Evolutionary conservation across 1,140 invertebrate species (phyloP), one percentile per base, ranked within the genome.

Genomic region (Leptinotarsa undecemlineata): DNA sequence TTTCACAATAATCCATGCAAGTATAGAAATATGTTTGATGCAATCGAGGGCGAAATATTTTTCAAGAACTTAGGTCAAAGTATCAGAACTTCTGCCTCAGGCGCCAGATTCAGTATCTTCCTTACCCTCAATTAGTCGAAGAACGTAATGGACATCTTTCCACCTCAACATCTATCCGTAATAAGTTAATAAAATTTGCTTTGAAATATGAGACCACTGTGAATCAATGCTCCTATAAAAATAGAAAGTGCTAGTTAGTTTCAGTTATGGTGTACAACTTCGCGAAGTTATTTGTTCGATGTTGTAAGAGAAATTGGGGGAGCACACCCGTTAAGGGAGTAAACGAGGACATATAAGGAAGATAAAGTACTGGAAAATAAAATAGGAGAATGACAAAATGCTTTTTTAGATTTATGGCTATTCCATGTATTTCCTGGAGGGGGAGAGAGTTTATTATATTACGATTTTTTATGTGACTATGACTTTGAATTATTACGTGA

Each of bases 291-390:
- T 77, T 77, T 77, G 76, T 77, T 74, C 68, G 60, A 60, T 71
- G 33, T 47, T 48, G 48, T 42, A 73, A 64, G 48, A 62, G 48
- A 73, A 66, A 80, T 77, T 78, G 78, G 73, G 76, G 80, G 77
- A 75, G 73, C 69, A 60, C 47, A 74, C 69, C 77, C 64, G 73
- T 76, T 76, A 77, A 77, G 74, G 75, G 68, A 71, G 71, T 74
- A 82, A 81, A 82, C 76, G 78, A 81, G 77, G 80, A 80, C 80
- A 81, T 81, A 77, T 80, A 81, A 81, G 80, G 74, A 83, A 80
- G 82, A 83, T 82, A 82, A 83, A 83, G 79, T 80, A 76, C 75
- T 61, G 47, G 72, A 75, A 83, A 83, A 83, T 83, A 82, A 83
- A 83, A 83, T 80, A 77, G 62, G 80, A 79, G 80, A 71, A 83